Percentiles rank a stretch among this genome's conserved stretches.
Conservation (phyloP, 2,797 vertebrate species). For the Hemibagrus guttatus region DNA sequence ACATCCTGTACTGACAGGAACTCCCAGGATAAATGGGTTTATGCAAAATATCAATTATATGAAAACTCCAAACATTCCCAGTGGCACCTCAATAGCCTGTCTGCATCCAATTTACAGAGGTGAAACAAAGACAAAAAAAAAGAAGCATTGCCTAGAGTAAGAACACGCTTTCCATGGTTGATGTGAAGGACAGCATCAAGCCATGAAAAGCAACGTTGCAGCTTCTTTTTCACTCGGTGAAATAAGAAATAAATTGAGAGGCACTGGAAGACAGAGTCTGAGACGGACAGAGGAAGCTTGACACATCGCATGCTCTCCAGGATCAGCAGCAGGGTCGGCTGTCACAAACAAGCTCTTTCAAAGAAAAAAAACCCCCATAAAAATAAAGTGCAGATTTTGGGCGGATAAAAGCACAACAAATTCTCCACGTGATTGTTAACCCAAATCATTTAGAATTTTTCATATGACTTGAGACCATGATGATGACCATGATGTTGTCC, state of each 20-base stretch:
- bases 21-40: slow-evolving; percentile 38
- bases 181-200: slow-evolving; percentile 30
- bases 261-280: not conserved
- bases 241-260: not conserved
- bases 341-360: not conserved
- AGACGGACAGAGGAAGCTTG: slow-evolving; percentile 1
- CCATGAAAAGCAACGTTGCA: slow-evolving; percentile 9
- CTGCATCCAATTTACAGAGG: slow-evolving; percentile 35
- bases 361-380: no score
- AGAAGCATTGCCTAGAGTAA: slow-evolving; percentile 37
- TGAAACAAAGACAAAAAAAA: slow-evolving; percentile 33
- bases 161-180: not conserved
- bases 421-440: not conserved
- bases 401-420: not conserved
- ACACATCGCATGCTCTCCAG: slow-evolving; percentile 2
- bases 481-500: not conserved
- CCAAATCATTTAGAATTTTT: not conserved
- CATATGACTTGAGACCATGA: not conserved
- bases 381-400: not conserved
- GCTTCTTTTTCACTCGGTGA: not conserved
- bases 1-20: slow-evolving; percentile 28
- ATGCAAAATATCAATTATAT: slow-evolving; percentile 47
- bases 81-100: slow-evolving; percentile 12
- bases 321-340: not conserved
- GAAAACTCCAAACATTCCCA: slow-evolving; percentile 24